These are phyloP conservation scores for Solenodon paradoxus DNA, from an alignment of 2,113 vertebrate genomes.

Conservation along the genomic window DNA sequence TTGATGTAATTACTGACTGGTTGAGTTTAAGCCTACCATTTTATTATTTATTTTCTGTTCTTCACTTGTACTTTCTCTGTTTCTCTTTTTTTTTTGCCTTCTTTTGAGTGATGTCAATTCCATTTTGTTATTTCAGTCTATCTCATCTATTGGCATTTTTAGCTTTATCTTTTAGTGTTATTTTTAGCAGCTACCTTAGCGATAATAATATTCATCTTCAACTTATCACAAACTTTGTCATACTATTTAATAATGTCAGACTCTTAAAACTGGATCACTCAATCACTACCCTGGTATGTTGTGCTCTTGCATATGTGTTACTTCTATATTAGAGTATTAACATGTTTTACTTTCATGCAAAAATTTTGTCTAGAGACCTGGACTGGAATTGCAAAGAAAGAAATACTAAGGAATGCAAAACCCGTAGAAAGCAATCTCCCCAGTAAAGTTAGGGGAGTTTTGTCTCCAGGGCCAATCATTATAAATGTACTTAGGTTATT, in stretches of 20 bases:
- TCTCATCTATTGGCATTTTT: not conserved
- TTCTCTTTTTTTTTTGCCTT: not conserved
- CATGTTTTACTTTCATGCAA: too few species aligned
- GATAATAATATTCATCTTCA: not conserved
- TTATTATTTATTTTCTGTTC: not conserved
- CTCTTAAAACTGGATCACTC: not conserved
- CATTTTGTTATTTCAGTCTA: not conserved
- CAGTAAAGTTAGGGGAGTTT: too few species aligned
- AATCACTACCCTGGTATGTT: not conserved
- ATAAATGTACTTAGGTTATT: not conserved
- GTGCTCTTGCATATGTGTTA: not conserved
- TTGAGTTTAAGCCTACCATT: not conserved
- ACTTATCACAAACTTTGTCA: not conserved
- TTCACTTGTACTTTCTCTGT: not conserved
- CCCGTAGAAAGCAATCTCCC: too few species aligned
- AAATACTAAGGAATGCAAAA: too few species aligned
- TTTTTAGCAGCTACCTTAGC: not conserved
- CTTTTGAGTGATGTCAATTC: not conserved
- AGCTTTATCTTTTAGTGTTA: not conserved
- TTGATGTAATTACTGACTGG: not conserved
- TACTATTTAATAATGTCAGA: not conserved
- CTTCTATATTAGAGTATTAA: not conserved
- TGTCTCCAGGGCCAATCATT: too few species aligned
- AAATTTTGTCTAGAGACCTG: too few species aligned
- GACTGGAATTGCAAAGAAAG: too few species aligned